Evolutionary conservation across 1,140 invertebrate species (phyloP).

Genomic region (Limonius californicus): DNA sequence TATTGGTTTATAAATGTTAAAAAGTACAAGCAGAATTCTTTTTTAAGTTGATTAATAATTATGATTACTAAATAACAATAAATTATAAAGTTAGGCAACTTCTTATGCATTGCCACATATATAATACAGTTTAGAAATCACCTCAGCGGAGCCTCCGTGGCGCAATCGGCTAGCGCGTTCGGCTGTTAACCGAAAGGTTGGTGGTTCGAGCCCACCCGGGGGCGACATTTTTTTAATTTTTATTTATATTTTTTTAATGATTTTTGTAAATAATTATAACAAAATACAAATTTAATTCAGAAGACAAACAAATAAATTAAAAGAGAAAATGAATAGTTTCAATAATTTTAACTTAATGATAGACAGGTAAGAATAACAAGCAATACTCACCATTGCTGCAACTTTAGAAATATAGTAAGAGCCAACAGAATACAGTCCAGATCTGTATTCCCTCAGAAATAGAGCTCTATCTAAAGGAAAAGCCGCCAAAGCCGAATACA

Average conservation of each 20-base stretch:
- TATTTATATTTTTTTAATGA: neutral
- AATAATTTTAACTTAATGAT: no score
- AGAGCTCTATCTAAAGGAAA: conserved; percentile 77
- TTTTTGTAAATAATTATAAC: conserved; percentile 6
- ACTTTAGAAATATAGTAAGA: conserved; percentile 74
- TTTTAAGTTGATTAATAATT: no score
- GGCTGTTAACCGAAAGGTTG: conserved; percentile 88
- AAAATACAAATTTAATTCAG: neutral
- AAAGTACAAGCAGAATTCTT: no score
- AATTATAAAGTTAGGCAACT: no score
- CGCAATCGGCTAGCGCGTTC: conserved; percentile 82
- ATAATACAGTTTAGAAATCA: no score
- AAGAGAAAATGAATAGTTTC: no score
- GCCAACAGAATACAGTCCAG: conserved; percentile 68
- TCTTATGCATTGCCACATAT: no score
- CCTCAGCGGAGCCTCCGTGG: conserved; percentile 66
- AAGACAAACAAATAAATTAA: no score
- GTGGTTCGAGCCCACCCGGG: conserved; percentile 82
- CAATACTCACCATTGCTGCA: conserved; percentile 64
- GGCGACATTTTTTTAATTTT: conserved; percentile 49
- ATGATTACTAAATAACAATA: no score
- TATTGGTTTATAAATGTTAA: no score
- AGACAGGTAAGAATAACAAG: no score
- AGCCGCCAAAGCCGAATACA: conserved; percentile 76
- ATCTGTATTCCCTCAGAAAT: conserved; percentile 71